Percentiles rank a stretch among this genome's conserved stretches.
These are phyloP conservation scores for Ophion obscuratus DNA, from an alignment of 2,888 invertebrate species.

Conservation along the genomic window DNA sequence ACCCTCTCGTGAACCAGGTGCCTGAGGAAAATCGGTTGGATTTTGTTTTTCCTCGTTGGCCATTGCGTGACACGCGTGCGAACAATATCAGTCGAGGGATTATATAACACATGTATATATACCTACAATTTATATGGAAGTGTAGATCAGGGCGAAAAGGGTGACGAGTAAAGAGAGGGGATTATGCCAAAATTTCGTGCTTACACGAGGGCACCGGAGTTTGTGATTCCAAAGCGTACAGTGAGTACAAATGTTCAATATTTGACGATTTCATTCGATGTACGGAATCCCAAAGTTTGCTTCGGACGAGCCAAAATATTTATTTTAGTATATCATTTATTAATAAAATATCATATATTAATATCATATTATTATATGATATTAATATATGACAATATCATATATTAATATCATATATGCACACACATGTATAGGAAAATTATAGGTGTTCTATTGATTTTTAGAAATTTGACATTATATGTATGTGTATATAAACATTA, in stretches of 20 bases:
- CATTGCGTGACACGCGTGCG: constrained; percentile 80
- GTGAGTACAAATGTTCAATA: constrained; percentile 43
- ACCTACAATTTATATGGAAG: constrained; percentile 46
- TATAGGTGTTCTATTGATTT: too few species aligned
- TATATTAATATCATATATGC: too few species aligned
- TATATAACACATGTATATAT: constrained; percentile 48
- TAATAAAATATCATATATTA: too few species aligned
- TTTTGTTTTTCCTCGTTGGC: constrained; percentile 76
- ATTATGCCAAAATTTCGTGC: constrained; percentile 38
- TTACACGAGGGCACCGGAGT: constrained; percentile 20
- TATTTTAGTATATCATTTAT: too few species aligned
- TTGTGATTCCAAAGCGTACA: constrained; percentile 1
- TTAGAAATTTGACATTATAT: too few species aligned
- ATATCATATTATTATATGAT: too few species aligned
- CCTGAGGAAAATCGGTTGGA: constrained; percentile 79
- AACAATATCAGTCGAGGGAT: constrained; percentile 73
- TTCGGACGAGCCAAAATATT: too few species aligned
- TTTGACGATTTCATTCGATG: constrained; percentile 26
- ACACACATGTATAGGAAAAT: too few species aligned
- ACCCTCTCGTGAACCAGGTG: constrained; percentile 76
- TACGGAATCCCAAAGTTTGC: neutral
- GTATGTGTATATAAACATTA: too few species aligned
- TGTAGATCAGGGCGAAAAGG: constrained; percentile 50
- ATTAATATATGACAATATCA: too few species aligned
- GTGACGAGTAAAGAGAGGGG: constrained; percentile 36